Conservation (phyloP, 2,113 vertebrate species). For the Pachyramphus minor region DNA sequence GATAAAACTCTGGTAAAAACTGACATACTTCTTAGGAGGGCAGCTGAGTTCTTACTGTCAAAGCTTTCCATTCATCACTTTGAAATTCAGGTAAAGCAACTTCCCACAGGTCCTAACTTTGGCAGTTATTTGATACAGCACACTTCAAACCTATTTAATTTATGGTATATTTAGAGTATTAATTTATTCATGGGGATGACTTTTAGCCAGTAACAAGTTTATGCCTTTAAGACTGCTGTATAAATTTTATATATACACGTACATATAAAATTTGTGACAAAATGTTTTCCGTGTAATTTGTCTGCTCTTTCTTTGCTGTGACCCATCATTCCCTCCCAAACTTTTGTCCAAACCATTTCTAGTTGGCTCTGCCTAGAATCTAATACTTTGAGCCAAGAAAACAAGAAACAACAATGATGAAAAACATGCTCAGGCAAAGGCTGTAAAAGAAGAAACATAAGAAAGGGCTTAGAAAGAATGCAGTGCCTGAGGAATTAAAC, state of each 20-base stretch:
- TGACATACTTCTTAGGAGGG: neutral
- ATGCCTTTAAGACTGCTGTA: neutral
- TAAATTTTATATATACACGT: neutral
- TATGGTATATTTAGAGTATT: neutral
- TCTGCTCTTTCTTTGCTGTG: neutral
- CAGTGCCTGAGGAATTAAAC: constrained; percentile 25
- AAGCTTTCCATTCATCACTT: neutral
- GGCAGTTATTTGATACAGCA: neutral
- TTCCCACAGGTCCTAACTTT: neutral
- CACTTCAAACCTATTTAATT: neutral
- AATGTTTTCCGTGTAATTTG: constrained; percentile 2
- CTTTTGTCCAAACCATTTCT: constrained; percentile 10
- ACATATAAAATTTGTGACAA: neutral
- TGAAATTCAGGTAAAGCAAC: neutral
- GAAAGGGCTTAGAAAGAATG: constrained; percentile 17
- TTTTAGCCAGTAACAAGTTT: constrained; percentile 17
- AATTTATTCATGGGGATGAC: constrained; percentile 12
- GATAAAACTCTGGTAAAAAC: neutral
- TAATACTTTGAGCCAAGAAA: constrained; percentile 52
- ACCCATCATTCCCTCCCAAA: neutral
- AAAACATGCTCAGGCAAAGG: constrained; percentile 55
- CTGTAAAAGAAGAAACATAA: constrained; percentile 11
- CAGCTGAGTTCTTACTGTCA: neutral
- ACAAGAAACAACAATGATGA: neutral
- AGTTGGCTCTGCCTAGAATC: neutral